phyloP scores from a whole-genome alignment of 2,888 invertebrate species.

The Caradrina kadenii region DNA sequence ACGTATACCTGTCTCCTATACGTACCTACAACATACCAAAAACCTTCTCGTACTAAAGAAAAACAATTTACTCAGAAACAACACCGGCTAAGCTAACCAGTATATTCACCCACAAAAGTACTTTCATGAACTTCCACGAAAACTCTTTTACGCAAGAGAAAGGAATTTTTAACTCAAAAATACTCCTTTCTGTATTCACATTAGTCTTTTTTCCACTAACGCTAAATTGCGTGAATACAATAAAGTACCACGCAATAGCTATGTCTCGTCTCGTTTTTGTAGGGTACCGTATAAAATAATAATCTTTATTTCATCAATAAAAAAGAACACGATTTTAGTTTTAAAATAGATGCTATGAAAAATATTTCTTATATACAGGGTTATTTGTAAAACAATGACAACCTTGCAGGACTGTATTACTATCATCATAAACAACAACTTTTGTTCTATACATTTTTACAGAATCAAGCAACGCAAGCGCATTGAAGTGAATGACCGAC shows the following conservation, averaged over 20 bases:
- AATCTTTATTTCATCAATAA: no score
- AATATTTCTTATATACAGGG: no score
- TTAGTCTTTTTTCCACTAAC: constrained; percentile 22
- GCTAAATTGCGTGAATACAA: constrained; percentile 48
- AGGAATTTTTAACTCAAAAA: constrained; percentile 2
- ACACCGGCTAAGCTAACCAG: constrained; percentile 8
- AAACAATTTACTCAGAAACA: constrained; percentile 22
- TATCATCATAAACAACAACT: no score
- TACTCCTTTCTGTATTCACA: constrained; percentile 12
- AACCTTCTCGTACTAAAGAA: constrained; percentile 13
- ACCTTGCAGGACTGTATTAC: no score
- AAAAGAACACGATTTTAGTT: no score
- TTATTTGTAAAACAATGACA: no score
- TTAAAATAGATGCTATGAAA: no score
- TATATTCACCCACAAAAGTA: constrained; percentile 19
- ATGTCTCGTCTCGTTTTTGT: constrained; percentile 2
- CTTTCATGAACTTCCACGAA: constrained; percentile 29
- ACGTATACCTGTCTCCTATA: no score
- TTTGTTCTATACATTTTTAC: no score
- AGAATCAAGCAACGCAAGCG: no score
- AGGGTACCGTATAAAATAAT: not conserved
- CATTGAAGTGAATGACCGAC: no score
- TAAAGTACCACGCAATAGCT: constrained; percentile 15
- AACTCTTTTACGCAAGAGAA: constrained; percentile 35
- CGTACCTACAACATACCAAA: not conserved